These are phyloP conservation scores for Phalanger gymnotis DNA, from an alignment of 2,797 vertebrate genomes.

Conservation along the genomic window DNA sequence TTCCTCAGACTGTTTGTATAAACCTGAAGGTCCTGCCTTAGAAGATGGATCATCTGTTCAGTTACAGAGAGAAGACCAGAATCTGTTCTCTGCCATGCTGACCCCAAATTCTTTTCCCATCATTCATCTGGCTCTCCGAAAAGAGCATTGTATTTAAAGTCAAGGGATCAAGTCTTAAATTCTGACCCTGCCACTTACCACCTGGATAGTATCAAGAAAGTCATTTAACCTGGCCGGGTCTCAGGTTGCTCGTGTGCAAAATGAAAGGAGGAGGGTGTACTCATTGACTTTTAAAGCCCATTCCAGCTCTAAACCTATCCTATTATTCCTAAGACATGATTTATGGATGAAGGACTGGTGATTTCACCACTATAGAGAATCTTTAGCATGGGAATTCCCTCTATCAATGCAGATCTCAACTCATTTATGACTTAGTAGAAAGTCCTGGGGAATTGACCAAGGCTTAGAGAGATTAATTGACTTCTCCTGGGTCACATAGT, in stretches of 20 bases:
- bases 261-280: not conserved
- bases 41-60: not conserved
- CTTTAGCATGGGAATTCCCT: not conserved
- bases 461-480: not conserved
- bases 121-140: not conserved
- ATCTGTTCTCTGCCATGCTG: not conserved
- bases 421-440: not conserved
- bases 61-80: not conserved
- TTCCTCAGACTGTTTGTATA: not conserved
- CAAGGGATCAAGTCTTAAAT: not conserved
- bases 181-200: not conserved
- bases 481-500: not conserved
- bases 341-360: not conserved
- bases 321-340: not conserved
- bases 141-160: not conserved
- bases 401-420: not conserved
- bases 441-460: not conserved
- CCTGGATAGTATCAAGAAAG: not conserved
- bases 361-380: not conserved
- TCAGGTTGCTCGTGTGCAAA: not conserved
- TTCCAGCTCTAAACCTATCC: not conserved
- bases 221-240: not conserved
- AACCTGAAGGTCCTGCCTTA: not conserved
- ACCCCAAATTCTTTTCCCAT: not conserved
- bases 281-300: not conserved